Evolutionary conservation across 2,113 vertebrate species (phyloP).

Genomic region (Sturnus vulgaris): DNA sequence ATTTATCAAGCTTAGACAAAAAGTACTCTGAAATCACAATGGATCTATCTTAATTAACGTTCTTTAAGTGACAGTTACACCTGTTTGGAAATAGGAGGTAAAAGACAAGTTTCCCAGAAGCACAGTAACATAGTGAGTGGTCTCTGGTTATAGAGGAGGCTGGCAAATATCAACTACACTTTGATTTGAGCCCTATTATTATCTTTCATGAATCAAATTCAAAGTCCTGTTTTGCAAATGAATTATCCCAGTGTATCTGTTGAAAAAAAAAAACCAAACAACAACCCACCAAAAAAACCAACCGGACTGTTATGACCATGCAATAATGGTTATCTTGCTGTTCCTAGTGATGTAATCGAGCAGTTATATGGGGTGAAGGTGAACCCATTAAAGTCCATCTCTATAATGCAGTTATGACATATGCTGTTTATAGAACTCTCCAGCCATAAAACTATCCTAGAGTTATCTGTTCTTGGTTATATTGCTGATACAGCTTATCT

Average conservation of each 20-base stretch:
- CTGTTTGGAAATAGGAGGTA: conserved; percentile 27
- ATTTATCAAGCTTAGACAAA: conserved; percentile 68
- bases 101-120: conserved; percentile 7
- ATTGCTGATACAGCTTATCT: conserved; percentile 52
- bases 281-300: not conserved
- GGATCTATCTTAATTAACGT: conserved; percentile 65
- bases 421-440: conserved; percentile 60
- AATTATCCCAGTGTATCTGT: not conserved
- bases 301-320: not conserved
- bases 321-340: conserved; percentile 41
- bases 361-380: not conserved
- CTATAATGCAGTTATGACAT: conserved; percentile 21
- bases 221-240: not conserved
- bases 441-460: conserved; percentile 37
- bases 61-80: conserved; percentile 51
- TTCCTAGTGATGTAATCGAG: conserved; percentile 38
- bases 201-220: not conserved
- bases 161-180: not conserved
- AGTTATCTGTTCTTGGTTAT: conserved; percentile 10
- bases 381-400: conserved; percentile 28
- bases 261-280: not conserved
- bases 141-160: not conserved
- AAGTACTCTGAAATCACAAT: conserved; percentile 64
- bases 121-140: not conserved
- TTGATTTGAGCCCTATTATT: conserved; percentile 1